Percentiles rank a stretch among this genome's conserved stretches.
These are phyloP conservation scores for Anguilla pacifica DNA, from an alignment of 2,797 vertebrate genomes.

Conservation along the genomic window DNA sequence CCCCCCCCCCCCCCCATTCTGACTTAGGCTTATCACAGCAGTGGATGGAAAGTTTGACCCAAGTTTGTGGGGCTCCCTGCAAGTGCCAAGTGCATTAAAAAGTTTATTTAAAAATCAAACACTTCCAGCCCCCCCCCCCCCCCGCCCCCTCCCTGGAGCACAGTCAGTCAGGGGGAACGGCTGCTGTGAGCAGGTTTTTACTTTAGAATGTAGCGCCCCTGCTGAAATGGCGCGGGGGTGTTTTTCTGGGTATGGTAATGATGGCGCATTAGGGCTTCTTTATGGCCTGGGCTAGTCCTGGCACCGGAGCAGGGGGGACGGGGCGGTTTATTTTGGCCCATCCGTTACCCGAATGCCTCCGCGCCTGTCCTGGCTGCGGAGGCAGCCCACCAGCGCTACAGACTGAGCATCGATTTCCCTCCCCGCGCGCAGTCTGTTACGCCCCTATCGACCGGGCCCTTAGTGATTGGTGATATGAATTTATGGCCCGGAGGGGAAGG, in stretches of 20 bases:
- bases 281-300: background rate
- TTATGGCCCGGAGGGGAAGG: conserved; percentile 2
- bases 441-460: conserved; percentile 19
- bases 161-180: background rate
- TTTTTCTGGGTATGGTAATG: background rate
- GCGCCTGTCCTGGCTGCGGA: background rate
- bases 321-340: background rate
- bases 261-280: background rate
- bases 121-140: background rate
- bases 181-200: background rate
- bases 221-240: background rate
- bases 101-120: background rate
- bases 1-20: background rate
- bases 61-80: background rate
- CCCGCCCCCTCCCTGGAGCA: background rate
- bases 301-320: background rate
- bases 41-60: background rate
- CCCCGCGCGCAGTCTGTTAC: conserved; percentile 17
- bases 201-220: background rate
- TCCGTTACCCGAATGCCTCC: background rate
- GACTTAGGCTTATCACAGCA: background rate
- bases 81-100: background rate
- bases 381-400: background rate
- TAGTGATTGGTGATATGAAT: conserved; percentile 23
- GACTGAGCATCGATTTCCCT: conserved; percentile 2